Evolutionary conservation across 2,888 invertebrate genomes (phyloP), one percentile per base, ranked within the genome.

Genomic region (Drosophila merina): DNA sequence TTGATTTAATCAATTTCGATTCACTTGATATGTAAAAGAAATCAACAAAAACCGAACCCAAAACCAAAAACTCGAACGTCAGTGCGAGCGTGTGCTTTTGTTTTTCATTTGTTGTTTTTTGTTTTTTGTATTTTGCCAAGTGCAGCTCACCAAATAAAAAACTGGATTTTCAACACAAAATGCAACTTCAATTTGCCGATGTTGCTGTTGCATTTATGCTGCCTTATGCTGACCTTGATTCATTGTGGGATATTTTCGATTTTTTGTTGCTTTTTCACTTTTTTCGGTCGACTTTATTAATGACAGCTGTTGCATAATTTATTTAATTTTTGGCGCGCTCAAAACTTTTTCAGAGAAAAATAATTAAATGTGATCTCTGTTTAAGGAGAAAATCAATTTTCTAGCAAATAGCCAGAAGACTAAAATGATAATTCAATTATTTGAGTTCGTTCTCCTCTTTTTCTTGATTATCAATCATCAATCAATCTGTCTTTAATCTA

Each of bases 291-390:
- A 77, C 81, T 78, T 88, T 84, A 86, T 84, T 84, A 84, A 83
- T 88, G 88, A 79, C 79, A 79, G 76, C 79, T 72, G 88, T 83
- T 84, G 86, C 88, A 84, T 88, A 84, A 88, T 88, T 88, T 84
- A 79, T 85, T 79, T 74, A 74, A 81, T 78, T 57, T 79, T 79
- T 82, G 77, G 81, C 58, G 51, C 56, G 75, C 50, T 59, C 54
- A 49, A 57, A 60, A 64, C 63, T 60, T 40, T 74, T 80, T 76
- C 30, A 62, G 63, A 74, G 74, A 31, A 62, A 63, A 72, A 82
- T 82, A 79, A 86, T 86, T 72, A 85, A 82, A 76, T 72, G 67
- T 57, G 68, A 57, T 72, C 72, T 75, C 68, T 57, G 66, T 70
- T 81, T 67, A 69, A 67, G 54, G 64, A 49, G 40, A 54, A 44